Base-by-base conservation (phyloP, 2,888 invertebrate genomes). In the Empis stercorea region DNA sequence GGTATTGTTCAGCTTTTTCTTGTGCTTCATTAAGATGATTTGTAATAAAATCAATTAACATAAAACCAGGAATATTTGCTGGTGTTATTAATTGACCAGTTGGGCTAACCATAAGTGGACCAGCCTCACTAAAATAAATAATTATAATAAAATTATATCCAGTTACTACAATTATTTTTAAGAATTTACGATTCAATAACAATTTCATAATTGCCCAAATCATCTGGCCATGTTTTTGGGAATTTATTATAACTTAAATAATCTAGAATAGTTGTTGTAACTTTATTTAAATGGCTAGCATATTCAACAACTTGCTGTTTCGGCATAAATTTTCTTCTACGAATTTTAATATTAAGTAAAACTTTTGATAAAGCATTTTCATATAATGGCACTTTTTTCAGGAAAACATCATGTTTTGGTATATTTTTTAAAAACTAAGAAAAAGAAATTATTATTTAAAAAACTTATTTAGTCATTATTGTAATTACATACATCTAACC, bases 51-150 rank as follows among this genome's bases (percentile, higher is more conserved):
- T 81, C 83, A 14, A 94, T 79, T 45, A 94, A 72, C 53, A 93
- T 78, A 55, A 81, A 80, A 0, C 91, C 87, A 0, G 94, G 94
- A 61, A 93, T 87, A 0, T 92, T 88, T 1, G 91, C 84, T 13
- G 95, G 94, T 1, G 89, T 85, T 51, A 93, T 87, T 60, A 94
- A 85, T 70, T 94, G 92, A 4, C 94, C 95, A 4, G 89, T 89
- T 1, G 92, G 92, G 11, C 91, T 91, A 27, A 95, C 76, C 86
- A 92, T 93, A 47, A 95, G 63, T 0, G 94, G 94, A 1, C 94
- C 94, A 4, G 93, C 87, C 66, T 92, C 93, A 17, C 93, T 93
- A 47, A 36, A 36, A 41, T 59, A 58, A 32, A 17, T 41, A n/a
- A 23, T 16, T 17, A 17, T 2, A 30, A 14, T 3, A 23, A 27